Percentiles rank a stretch among this genome's conserved stretches.
These are phyloP conservation scores for Stichopus horrens DNA, from an alignment of 53 echinoderm and acorn worm species.

Conservation along the genomic window DNA sequence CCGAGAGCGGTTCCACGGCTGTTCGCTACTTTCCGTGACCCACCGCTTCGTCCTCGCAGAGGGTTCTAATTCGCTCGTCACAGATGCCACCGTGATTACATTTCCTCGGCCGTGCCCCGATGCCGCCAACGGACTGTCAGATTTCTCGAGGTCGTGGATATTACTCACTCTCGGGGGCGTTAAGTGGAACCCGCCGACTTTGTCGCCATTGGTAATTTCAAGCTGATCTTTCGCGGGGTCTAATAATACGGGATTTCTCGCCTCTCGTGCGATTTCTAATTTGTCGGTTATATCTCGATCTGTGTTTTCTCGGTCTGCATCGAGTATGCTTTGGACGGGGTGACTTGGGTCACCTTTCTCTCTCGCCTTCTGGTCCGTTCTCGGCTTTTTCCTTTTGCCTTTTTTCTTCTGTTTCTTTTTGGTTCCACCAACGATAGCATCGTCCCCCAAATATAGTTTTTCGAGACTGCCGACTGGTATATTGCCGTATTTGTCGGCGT, in stretches of 20 bases:
- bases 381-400: neutral
- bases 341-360: neutral
- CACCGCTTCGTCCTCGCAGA: conserved; percentile 1
- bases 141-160: neutral
- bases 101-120: neutral
- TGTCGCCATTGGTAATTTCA: neutral
- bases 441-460: conserved; percentile 40
- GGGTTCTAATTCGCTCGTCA: conserved; percentile 30
- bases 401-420: conserved; percentile 27
- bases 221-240: conserved; percentile 25
- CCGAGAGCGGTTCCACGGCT: conserved; percentile 20
- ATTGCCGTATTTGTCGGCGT: conserved; percentile 25
- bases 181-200: neutral
- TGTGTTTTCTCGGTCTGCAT: neutral
- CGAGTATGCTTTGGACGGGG: conserved; percentile 19
- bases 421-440: conserved; percentile 36
- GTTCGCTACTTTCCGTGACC: conserved; percentile 34
- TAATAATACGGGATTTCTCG: conserved; percentile 3
- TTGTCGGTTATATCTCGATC: neutral
- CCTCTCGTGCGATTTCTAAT: conserved; percentile 28
- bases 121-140: conserved; percentile 10
- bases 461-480: conserved; percentile 31
- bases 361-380: neutral
- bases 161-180: neutral
- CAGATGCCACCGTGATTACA: conserved; percentile 34